Evolutionary conservation across 2,113 vertebrate species (phyloP).

Genomic region (Candoia aspera): DNA sequence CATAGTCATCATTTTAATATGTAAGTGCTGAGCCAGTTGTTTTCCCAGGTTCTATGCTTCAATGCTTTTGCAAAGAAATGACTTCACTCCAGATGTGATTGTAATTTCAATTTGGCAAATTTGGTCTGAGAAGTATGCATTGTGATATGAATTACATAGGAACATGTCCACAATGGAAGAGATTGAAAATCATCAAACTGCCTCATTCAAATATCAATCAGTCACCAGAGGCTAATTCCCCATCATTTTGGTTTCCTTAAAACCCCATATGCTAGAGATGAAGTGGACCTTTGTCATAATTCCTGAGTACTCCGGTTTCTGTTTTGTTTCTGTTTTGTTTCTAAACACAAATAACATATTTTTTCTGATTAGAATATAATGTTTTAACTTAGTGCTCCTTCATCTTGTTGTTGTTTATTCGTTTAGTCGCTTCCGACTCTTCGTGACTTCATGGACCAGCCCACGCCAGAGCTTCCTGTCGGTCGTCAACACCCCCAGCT

Average conservation of each 20-base stretch:
- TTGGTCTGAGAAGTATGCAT: neutral
- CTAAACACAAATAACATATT: neutral
- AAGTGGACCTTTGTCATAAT: neutral
- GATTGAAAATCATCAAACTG: slow-evolving; percentile 14
- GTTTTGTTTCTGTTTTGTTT: slow-evolving; percentile 6
- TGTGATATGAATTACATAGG: slow-evolving; percentile 12
- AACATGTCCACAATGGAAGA: neutral
- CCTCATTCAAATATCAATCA: slow-evolving; percentile 6
- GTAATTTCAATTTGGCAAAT: slow-evolving; percentile 18
- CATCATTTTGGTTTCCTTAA: neutral
- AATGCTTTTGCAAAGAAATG: slow-evolving; percentile 12
- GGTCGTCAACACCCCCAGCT: too few species aligned
- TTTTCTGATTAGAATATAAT: neutral
- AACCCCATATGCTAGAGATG: neutral
- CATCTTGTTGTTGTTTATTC: too few species aligned
- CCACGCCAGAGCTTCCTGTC: too few species aligned
- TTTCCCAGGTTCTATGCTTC: neutral
- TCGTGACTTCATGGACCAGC: too few species aligned
- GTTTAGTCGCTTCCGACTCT: too few species aligned
- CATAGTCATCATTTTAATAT: slow-evolving; percentile 8
- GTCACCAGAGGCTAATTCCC: slow-evolving; percentile 9
- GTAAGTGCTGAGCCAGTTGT: slow-evolving; percentile 2
- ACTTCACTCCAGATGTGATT: slow-evolving; percentile 18
- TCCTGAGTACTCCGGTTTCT: neutral
- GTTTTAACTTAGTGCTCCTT: neutral